Base-by-base conservation (phyloP, 1,140 invertebrate genomes). In the Fragariocoptes setiger region DNA sequence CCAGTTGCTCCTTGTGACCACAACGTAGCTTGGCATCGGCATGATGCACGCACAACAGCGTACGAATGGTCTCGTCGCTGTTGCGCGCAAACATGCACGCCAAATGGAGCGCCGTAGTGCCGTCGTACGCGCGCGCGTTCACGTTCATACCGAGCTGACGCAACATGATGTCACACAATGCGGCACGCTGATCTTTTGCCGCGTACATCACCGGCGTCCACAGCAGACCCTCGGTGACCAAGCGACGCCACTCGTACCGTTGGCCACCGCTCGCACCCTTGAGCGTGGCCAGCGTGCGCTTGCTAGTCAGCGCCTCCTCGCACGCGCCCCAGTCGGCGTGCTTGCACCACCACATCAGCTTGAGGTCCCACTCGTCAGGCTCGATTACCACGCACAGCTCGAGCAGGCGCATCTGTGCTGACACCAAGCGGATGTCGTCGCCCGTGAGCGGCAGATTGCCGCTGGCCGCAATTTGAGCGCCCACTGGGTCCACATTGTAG, bases 141-240 rank as follows among this genome's bases (percentile, higher is more conserved):
- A 86, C 69, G 54, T 83, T 76, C 17, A 72, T 74, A 15, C 82
- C 82, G 1, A 88, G 64, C 41, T 92, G 82, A 42, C 88, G 70
- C 56, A 90, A 68, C 38, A 77, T 64, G 8, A 8, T 31, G 56
- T 90, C 83, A 39, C 83, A 65, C 50, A 88, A 69, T 12, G 72
- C 70, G 3, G 77, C 74, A 46, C 75, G 67, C 56, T 88, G 90
- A 55, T 94, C 85, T 60, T 82, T 80, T 0, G 83, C 79, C 1
- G 79, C 80, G 52, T 75, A 75, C 79, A 90, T 90, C 45, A 92
- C 59, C 2, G 82, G 77, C 39, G 80, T 86, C 71, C 82, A 77
- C 35, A 78, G 79, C 21, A 72, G 79, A 17, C 67, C 66, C 78
- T 86, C 40, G 8, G 46, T 25, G 8, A 19, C 37, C 25, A n/a